phyloP scores from a whole-genome alignment of 2,113 vertebrate species.

The Phalacrocorax brasilianus region DNA sequence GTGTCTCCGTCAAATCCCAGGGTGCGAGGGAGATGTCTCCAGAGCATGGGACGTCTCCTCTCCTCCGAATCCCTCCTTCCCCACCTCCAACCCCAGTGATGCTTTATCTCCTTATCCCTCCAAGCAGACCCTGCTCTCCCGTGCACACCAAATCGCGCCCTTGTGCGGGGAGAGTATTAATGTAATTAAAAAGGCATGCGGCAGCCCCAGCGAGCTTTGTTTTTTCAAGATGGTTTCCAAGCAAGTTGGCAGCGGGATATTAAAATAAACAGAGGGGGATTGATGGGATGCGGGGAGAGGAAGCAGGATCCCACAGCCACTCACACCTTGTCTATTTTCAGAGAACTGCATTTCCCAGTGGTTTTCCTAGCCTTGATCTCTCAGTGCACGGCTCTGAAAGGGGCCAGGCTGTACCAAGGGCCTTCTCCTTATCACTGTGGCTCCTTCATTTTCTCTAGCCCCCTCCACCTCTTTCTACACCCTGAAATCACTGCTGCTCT shows the following conservation, averaged over 20 bases:
- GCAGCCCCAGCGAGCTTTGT: slow-evolving; percentile 32
- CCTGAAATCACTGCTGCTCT: background rate
- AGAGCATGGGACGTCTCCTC: background rate
- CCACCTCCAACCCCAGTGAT: background rate
- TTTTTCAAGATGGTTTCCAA: slow-evolving; percentile 67
- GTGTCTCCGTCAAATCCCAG: slow-evolving; percentile 39
- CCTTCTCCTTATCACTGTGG: background rate
- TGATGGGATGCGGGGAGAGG: slow-evolving; percentile 70
- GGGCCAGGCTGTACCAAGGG: background rate
- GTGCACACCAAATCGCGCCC: background rate
- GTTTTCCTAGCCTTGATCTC: slow-evolving; percentile 51
- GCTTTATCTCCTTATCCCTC: background rate
- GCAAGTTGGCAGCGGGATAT: slow-evolving; percentile 62
- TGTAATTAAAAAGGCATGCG: slow-evolving; percentile 69
- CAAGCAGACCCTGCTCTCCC: background rate
- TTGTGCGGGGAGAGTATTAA: slow-evolving; percentile 15
- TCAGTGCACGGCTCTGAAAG: background rate
- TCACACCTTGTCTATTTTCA: slow-evolving; percentile 68
- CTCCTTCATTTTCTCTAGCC: background rate
- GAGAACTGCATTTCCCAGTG: slow-evolving; percentile 51
- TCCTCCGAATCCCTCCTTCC: background rate
- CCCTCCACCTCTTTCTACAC: background rate
- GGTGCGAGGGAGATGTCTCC: slow-evolving; percentile 34
- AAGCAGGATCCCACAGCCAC: slow-evolving; percentile 62
- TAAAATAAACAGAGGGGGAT: slow-evolving; percentile 71